Base-by-base conservation (phyloP, 2,113 vertebrate species). In the Protobothrops flavoviridis region DNA sequence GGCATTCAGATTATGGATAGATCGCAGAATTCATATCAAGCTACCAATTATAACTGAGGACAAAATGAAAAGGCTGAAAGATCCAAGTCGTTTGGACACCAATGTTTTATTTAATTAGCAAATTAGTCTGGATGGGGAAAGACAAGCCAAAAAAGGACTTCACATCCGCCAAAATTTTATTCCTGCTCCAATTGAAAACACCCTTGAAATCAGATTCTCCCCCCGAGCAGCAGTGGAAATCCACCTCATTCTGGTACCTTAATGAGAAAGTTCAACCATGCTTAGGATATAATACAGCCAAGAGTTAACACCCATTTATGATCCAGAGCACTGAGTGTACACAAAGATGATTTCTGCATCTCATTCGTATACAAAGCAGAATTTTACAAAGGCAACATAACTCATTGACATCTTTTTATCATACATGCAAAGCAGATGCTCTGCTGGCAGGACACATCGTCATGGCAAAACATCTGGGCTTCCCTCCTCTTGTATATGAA, bases 51-150 rank as follows among this genome's bases (percentile, higher is more conserved):
- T 7, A 39, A 21, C 20, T 86, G 24, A 59, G 29, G 57, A 3
- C 55, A 85, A 93, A 90, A 93, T 64, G 9, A 64, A 87, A 61
- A 52, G 13, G 21, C 74, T 52, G 5, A n/a, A 85, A 52, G 45
- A 52, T 33, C 13, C n/a, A 93, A 85, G 23, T 87, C 1, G 64
- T 53, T 87, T 56, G 92, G 89, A 93, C 89, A 93, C 81, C 61
- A 53, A 87, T 69, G 21, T 64, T 93, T 93, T 93, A 90, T 93
- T 93, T 86, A 61, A 50, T 81, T 93, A 86, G 55, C 88, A 93
- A 52, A 53, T 90, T 48, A 33, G 29, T 87, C 5, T 29, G 74
- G 86, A 85, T 50, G 89, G 39, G 45, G 53, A 81, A 39, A 81
- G 74, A 43, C 33, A 81, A 81, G 74, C 74, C 74, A 57, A 89